Conservation (phyloP, 2,113 vertebrate species). For the Verasper variegatus region DNA sequence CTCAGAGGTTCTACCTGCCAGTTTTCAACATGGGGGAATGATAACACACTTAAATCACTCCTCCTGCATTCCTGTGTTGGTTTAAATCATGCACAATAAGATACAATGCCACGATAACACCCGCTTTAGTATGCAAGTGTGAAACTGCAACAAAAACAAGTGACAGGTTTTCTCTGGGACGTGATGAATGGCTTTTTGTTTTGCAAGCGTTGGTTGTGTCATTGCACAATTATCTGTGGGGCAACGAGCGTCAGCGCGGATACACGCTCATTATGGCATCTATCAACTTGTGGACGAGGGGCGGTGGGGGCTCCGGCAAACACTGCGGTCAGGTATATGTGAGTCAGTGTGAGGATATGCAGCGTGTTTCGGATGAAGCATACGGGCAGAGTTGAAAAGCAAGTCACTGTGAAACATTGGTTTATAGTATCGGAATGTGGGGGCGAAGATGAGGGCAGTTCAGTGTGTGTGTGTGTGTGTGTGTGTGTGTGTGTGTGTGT, state of each 20-base stretch:
- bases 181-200: constrained; percentile 55
- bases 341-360: constrained; percentile 53
- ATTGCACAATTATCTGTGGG: constrained; percentile 47
- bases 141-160: constrained; percentile 20
- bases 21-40: neutral
- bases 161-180: neutral
- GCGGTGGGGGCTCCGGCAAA: constrained; percentile 31
- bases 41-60: neutral
- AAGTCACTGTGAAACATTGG: constrained; percentile 53
- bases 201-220: constrained; percentile 29
- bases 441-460: constrained; percentile 45
- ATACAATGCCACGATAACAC: neutral
- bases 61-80: neutral
- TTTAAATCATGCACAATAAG: neutral
- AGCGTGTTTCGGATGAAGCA: constrained; percentile 36
- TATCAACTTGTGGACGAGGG: constrained; percentile 46
- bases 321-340: constrained; percentile 55
- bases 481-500: constrained; percentile 11
- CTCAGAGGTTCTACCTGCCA: neutral
- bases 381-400: constrained; percentile 23
- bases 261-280: constrained; percentile 17
- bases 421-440: constrained; percentile 59
- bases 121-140: neutral
- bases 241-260: constrained; percentile 30
- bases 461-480: constrained; percentile 22